These are phyloP conservation scores for Psilopsiagon aurifrons DNA, from an alignment of 2,113 vertebrate species.

Conservation along the genomic window DNA sequence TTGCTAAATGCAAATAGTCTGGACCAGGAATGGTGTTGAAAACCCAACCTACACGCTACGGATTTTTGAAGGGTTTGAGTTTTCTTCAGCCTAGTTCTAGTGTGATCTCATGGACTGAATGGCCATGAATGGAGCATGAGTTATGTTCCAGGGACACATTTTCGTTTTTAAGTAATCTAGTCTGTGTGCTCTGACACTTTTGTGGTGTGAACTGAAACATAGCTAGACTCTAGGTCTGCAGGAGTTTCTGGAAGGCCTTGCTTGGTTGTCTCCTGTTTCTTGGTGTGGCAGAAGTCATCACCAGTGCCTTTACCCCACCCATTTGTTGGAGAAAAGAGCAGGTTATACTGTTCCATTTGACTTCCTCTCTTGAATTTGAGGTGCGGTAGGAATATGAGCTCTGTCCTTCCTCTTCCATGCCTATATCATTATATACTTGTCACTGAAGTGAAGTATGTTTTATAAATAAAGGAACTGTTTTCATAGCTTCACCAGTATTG, in stretches of 20 bases:
- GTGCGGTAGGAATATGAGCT: not conserved
- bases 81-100: not conserved
- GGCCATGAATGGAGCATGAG: not conserved
- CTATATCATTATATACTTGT: not conserved
- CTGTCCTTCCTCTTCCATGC: not conserved
- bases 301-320: accelerated
- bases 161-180: not conserved
- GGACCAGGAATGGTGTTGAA: not conserved
- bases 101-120: not conserved
- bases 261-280: not conserved
- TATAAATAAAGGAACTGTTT: not conserved
- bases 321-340: not conserved
- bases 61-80: not conserved
- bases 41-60: not conserved
- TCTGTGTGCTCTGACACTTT: not conserved
- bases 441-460: not conserved
- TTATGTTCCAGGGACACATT: not conserved
- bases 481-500: not conserved
- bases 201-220: not conserved
- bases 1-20: not conserved
- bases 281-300: not conserved
- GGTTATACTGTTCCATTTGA: not conserved
- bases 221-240: not conserved
- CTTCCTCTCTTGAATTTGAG: not conserved
- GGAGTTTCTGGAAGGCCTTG: not conserved